phyloP scores from a whole-genome alignment of 2,113 vertebrate species.

The Speoplatyrhinus poulsoni region DNA sequence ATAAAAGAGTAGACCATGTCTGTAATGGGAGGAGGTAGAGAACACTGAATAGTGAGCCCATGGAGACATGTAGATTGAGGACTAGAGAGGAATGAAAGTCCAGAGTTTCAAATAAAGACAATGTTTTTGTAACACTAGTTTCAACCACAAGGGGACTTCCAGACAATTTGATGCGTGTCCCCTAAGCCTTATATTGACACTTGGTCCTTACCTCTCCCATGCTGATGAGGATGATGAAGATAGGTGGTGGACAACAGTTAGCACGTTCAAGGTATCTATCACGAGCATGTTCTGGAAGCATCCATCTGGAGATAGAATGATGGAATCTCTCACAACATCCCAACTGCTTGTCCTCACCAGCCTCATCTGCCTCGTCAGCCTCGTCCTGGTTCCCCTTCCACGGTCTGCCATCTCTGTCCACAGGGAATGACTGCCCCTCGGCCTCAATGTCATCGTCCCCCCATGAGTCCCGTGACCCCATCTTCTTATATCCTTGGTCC shows the following conservation, averaged over 20 bases:
- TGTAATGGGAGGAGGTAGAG: too few relatives aligned
- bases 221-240: slow-evolving; percentile 88
- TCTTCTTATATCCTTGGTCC: slow-evolving; percentile 22
- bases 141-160: too few relatives aligned
- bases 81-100: neutral
- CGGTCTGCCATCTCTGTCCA: slow-evolving; percentile 35
- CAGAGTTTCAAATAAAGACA: neutral
- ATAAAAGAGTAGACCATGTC: too few relatives aligned
- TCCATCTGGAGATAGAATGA: slow-evolving; percentile 79
- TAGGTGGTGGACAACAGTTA: slow-evolving; percentile 85
- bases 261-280: slow-evolving; percentile 80
- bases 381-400: slow-evolving; percentile 2
- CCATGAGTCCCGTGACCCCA: slow-evolving; percentile 36
- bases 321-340: slow-evolving; percentile 77
- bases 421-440: slow-evolving; percentile 50
- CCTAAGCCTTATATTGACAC: neutral
- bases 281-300: slow-evolving; percentile 79
- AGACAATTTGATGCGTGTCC: too few relatives aligned
- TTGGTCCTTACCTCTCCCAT: slow-evolving; percentile 78
- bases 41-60: too few relatives aligned
- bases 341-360: neutral
- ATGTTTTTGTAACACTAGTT: too few relatives aligned
- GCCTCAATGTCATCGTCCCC: slow-evolving; percentile 48
- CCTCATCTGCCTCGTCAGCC: slow-evolving; percentile 13
- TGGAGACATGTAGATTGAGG: too few relatives aligned